phyloP scores from a whole-genome alignment of 2,113 vertebrate genomes.

The Acanthisitta chloris region DNA sequence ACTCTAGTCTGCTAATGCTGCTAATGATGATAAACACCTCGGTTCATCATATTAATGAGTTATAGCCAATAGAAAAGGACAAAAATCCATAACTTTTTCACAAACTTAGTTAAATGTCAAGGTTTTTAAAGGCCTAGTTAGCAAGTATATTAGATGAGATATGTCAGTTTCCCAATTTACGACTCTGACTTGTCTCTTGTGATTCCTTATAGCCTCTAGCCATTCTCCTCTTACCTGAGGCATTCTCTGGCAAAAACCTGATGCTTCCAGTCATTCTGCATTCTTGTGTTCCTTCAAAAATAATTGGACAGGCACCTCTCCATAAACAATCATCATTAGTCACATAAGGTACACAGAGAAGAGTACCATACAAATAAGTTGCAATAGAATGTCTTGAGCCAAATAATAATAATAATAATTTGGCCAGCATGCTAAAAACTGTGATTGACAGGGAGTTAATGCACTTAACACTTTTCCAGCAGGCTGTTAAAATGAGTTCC shows the following conservation, averaged over 20 bases:
- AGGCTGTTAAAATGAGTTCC: slow-evolving; percentile 74
- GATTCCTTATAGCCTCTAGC: slow-evolving; percentile 97
- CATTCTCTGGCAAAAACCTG: slow-evolving; percentile 94
- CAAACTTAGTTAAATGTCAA: slow-evolving; percentile 90
- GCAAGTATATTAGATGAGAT: slow-evolving; percentile 98
- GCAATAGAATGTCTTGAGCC: slow-evolving; percentile 76
- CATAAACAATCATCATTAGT: slow-evolving; percentile 90
- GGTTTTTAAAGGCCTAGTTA: slow-evolving; percentile 99
- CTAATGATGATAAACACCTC: slow-evolving; percentile 72
- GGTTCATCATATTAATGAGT: slow-evolving; percentile 76
- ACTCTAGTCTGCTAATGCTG: slow-evolving; percentile 43
- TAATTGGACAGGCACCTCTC: slow-evolving; percentile 98
- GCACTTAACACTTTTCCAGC: slow-evolving; percentile 79
- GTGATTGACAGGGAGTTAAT: slow-evolving; percentile 85
- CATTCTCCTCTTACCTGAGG: slow-evolving; percentile 99
- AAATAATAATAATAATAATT: slow-evolving; percentile 76
- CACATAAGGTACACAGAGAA: slow-evolving; percentile 77
- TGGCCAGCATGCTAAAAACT: slow-evolving; percentile 68
- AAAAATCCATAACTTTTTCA: slow-evolving; percentile 82
- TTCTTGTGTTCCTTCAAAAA: slow-evolving; percentile 99
- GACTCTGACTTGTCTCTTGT: slow-evolving; percentile 91
- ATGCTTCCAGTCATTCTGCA: slow-evolving; percentile 99
- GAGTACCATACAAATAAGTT: slow-evolving; percentile 79
- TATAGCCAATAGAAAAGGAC: slow-evolving; percentile 76
- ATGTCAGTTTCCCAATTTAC: slow-evolving; percentile 99